A percentile compares a stretch with the other conserved stretches of the same genome.
phyloP scores from a whole-genome alignment of 1,140 invertebrate genomes.

The Drosophila kanapiae region DNA sequence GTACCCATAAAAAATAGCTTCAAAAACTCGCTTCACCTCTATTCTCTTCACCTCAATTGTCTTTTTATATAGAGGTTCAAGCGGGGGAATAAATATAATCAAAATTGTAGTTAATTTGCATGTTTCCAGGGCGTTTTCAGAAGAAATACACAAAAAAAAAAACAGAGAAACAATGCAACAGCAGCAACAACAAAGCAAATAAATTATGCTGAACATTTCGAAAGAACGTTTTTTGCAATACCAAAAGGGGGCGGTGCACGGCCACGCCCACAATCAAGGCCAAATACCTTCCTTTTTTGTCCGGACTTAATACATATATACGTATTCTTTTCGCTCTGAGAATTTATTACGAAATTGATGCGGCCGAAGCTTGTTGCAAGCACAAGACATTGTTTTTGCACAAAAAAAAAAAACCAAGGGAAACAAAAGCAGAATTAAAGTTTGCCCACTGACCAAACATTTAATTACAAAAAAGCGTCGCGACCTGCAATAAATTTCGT shows the following conservation, averaged over 20 bases:
- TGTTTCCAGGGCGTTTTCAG: constrained; percentile 68
- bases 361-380: constrained; percentile 57
- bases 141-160: constrained; percentile 44
- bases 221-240: constrained; percentile 70
- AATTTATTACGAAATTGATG: constrained; percentile 73
- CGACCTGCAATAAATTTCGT: constrained; percentile 76
- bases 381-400: constrained; percentile 34
- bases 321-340: constrained; percentile 46
- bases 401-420: not conserved
- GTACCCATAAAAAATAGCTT: too few relatives aligned
- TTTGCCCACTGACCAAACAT: constrained; percentile 78
- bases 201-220: constrained; percentile 73
- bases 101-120: constrained; percentile 77
- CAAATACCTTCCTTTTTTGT: constrained; percentile 43
- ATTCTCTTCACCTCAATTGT: constrained; percentile 1
- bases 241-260: constrained; percentile 20
- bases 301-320: not conserved
- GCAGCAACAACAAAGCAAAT: constrained; percentile 51
- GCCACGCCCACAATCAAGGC: constrained; percentile 65
- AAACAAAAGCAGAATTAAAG: constrained; percentile 56
- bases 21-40: not conserved
- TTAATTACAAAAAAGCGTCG: constrained; percentile 81
- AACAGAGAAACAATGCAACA: constrained; percentile 2
- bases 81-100: constrained; percentile 42
- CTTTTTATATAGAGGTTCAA: constrained; percentile 1